phyloP scores from a whole-genome alignment of 2,888 invertebrate species.

The Zelleria hepariella region DNA sequence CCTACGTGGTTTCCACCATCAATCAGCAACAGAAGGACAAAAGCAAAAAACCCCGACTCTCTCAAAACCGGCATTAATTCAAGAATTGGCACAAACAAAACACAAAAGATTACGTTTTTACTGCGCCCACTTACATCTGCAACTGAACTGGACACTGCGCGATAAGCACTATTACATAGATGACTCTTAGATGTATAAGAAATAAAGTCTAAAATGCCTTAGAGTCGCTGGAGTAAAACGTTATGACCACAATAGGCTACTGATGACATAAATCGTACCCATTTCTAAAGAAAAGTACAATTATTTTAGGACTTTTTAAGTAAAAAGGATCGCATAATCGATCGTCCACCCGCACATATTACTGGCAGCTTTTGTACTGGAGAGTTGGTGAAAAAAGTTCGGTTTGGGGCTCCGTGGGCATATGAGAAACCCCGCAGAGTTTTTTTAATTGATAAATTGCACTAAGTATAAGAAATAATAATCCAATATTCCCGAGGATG shows the following conservation, averaged over 20 bases:
- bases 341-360: constrained; percentile 65
- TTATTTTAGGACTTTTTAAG: constrained; percentile 55
- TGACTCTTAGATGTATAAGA: neutral
- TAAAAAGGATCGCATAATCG: constrained; percentile 44
- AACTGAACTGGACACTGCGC: constrained; percentile 62
- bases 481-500: no score
- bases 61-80: neutral
- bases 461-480: no score
- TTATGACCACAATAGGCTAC: constrained; percentile 52
- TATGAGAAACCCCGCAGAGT: neutral
- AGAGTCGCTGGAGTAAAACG: neutral
- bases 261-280: constrained; percentile 57
- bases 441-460: no score
- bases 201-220: constrained; percentile 2
- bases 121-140: constrained; percentile 37
- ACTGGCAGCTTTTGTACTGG: constrained; percentile 35
- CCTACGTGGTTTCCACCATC: neutral
- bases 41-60: neutral
- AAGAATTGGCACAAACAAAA: constrained; percentile 27
- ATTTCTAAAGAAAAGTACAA: constrained; percentile 55
- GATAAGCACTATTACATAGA: constrained; percentile 13
- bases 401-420: neutral
- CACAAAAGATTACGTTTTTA: constrained; percentile 27
- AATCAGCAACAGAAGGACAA: neutral
- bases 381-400: neutral